Evolutionary conservation across 2,113 vertebrate species (phyloP).

Genomic region (Sialia sialis): DNA sequence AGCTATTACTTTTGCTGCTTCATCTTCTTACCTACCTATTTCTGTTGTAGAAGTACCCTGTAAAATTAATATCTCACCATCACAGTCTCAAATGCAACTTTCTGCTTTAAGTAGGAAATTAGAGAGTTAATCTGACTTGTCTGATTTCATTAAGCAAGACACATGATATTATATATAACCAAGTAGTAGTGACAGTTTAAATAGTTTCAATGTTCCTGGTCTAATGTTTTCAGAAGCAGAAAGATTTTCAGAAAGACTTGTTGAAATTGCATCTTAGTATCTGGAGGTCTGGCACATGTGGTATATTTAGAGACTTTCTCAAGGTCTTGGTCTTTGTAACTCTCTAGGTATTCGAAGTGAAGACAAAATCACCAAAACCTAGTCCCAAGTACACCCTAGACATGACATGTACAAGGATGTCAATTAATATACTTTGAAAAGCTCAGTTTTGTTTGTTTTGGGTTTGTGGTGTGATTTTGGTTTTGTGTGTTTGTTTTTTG

Average conservation of each 20-base stretch:
- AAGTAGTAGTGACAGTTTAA: not conserved
- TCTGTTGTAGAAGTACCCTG: not conserved
- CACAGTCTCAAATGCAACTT: not conserved
- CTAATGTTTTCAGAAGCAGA: not conserved
- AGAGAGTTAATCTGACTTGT: not conserved
- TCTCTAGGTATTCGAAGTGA: not conserved
- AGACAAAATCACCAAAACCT: not conserved
- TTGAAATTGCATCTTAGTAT: not conserved
- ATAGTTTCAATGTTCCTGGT: not conserved
- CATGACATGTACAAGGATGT: not conserved
- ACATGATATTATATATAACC: not conserved
- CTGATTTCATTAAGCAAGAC: not conserved
- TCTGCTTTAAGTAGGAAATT: not conserved
- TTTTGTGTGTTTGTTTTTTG: not conserved
- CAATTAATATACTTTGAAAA: not conserved
- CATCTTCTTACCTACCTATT: not conserved
- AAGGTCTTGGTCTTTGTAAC: not conserved
- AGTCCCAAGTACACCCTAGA: not conserved
- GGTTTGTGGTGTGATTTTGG: fast-evolving
- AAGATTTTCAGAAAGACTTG: not conserved
- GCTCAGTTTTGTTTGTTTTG: not conserved
- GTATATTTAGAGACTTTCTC: not conserved
- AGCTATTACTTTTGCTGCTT: not conserved
- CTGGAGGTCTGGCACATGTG: not conserved
- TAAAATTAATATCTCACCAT: not conserved